Conservation (phyloP, 1,140 invertebrate genomes). For the Drosophila murphyi region DNA sequence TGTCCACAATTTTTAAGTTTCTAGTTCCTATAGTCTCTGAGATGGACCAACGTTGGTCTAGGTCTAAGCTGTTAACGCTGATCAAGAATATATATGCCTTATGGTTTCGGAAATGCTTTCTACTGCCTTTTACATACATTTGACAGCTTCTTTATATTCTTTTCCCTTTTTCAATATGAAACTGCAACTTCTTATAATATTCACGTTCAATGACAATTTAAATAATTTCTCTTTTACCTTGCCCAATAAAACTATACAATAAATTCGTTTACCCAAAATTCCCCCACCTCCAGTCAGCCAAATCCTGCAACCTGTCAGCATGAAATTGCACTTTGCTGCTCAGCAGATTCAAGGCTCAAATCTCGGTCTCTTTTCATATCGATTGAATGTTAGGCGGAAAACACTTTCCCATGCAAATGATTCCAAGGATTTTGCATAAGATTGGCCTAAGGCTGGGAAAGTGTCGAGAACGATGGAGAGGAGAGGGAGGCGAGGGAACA, state of each 20-base stretch:
- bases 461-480: conserved; percentile 8
- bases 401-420: conserved; percentile 81
- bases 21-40: too few relatives aligned
- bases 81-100: too few relatives aligned
- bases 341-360: background rate
- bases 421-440: conserved; percentile 77
- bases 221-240: too few relatives aligned
- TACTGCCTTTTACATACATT: too few relatives aligned
- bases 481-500: background rate
- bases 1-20: too few relatives aligned
- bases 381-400: conserved; percentile 34
- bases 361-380: background rate
- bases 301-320: conserved; percentile 52
- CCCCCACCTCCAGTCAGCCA: background rate
- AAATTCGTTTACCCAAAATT: background rate
- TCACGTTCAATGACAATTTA: too few relatives aligned
- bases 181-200: too few relatives aligned
- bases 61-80: too few relatives aligned
- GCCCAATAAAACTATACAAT: background rate
- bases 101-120: too few relatives aligned
- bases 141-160: too few relatives aligned
- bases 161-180: too few relatives aligned
- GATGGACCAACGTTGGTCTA: too few relatives aligned
- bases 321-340: conserved; percentile 72
- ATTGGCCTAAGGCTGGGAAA: conserved; percentile 65